A percentile compares a stretch with the other conserved stretches of the same genome.
Evolutionary conservation across 2,888 invertebrate genomes (phyloP).

Genomic region (Chrysomela aeneicollis): DNA sequence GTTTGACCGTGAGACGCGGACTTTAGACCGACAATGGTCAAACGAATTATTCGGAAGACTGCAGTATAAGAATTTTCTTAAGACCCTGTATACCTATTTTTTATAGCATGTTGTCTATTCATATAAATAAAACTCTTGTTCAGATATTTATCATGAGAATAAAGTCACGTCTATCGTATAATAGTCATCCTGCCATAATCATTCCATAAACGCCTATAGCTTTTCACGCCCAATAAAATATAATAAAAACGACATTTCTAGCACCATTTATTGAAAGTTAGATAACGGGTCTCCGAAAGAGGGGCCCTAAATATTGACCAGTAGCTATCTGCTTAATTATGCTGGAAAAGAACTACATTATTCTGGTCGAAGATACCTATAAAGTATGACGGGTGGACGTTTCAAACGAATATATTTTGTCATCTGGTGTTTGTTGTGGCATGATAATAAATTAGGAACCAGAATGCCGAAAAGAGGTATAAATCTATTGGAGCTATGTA

Average conservation of each 20-base stretch:
- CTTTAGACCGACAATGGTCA: no score
- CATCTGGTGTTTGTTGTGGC: constrained; percentile 23
- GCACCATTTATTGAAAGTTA: constrained; percentile 5
- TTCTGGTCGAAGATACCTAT: constrained; percentile 21
- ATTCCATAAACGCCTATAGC: neutral
- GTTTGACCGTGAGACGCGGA: no score
- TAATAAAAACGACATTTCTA: constrained; percentile 5
- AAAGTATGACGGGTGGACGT: constrained; percentile 23
- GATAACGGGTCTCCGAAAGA: constrained; percentile 8
- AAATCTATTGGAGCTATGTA: constrained; percentile 22
- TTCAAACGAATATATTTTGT: constrained; percentile 24
- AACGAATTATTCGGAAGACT: no score
- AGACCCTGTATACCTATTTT: no score
- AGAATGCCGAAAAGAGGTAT: constrained; percentile 21
- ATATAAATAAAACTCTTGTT: no score
- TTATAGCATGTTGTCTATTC: no score
- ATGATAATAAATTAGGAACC: constrained; percentile 20
- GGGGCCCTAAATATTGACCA: constrained; percentile 4
- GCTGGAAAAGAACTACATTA: constrained; percentile 14
- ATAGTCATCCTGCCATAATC: neutral
- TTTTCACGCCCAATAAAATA: constrained; percentile 7
- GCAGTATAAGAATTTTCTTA: no score
- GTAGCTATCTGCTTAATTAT: constrained; percentile 23
- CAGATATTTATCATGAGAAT: neutral
- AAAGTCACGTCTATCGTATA: neutral